phyloP scores from a whole-genome alignment of 2,888 invertebrate genomes.

The Iselma pallidipennis region DNA sequence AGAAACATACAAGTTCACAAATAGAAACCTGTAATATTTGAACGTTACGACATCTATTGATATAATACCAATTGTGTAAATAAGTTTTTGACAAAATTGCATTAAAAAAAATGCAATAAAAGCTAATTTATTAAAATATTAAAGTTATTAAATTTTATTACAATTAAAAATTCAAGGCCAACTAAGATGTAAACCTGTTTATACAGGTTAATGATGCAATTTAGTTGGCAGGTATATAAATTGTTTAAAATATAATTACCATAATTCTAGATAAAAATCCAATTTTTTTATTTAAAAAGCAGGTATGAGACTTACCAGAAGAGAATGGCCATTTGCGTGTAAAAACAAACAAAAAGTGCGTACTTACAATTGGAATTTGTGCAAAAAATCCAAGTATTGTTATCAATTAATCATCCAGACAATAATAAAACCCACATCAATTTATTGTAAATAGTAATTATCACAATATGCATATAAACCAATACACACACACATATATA shows the following conservation, averaged over 20 bases:
- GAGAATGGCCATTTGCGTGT: neutral
- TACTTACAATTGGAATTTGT: neutral
- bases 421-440: no score
- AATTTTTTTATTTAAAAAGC: no score
- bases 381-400: neutral
- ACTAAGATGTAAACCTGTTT: no score
- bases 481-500: neutral
- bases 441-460: neutral
- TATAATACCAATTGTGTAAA: neutral
- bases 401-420: neutral
- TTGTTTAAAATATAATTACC: no score
- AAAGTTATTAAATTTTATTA: no score
- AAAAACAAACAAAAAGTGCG: neutral
- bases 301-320: neutral
- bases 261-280: no score
- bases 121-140: no score
- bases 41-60: neutral
- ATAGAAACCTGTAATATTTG: neutral
- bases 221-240: neutral
- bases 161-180: no score
- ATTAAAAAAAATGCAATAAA: no score
- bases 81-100: no score
- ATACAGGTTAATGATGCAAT: no score
- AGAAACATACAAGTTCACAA: neutral
- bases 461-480: neutral